Conservation (phyloP, 2,888 invertebrate genomes). For the Stenichneumon culpator region DNA sequence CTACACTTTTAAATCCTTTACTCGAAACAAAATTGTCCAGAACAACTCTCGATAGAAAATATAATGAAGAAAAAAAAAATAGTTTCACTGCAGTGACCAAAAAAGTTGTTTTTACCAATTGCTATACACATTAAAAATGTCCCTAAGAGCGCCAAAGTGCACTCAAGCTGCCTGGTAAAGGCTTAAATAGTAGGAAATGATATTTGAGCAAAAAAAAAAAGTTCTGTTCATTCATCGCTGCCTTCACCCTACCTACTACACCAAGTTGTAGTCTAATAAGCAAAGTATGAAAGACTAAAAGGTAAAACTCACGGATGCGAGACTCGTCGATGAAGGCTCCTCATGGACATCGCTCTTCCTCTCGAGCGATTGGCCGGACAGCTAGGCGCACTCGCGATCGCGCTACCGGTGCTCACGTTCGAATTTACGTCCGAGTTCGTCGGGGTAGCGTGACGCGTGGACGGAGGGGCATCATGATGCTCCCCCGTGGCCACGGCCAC, state of each 20-base stretch:
- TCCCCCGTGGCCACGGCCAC: slow-evolving; percentile 77
- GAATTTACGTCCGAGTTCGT: slow-evolving; percentile 66
- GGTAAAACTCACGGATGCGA: slow-evolving; percentile 82
- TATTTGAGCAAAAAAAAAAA: neutral
- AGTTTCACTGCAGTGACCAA: too few species aligned
- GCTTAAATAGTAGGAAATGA: neutral
- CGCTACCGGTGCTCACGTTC: slow-evolving; percentile 69
- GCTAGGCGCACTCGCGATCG: slow-evolving; percentile 71
- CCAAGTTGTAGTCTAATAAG: too few species aligned
- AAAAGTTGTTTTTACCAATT: neutral
- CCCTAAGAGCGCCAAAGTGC: neutral
- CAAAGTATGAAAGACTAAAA: neutral
- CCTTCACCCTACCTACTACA: neutral
- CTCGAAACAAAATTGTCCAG: neutral
- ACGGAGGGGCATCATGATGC: slow-evolving; percentile 73
- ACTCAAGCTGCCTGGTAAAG: neutral
- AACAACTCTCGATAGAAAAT: neutral
- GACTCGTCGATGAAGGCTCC: slow-evolving; percentile 83
- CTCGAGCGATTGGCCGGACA: slow-evolving; percentile 75
- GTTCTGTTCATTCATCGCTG: neutral
- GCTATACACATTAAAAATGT: neutral
- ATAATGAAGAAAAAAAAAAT: too few species aligned
- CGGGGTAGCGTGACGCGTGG: slow-evolving; percentile 76
- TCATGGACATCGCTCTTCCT: slow-evolving; percentile 82
- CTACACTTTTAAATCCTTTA: too few species aligned